A percentile compares a stretch with the other conserved stretches of the same genome.
phyloP scores from a whole-genome alignment of 2,888 invertebrate species.

The Diachrysia chrysitis region DNA sequence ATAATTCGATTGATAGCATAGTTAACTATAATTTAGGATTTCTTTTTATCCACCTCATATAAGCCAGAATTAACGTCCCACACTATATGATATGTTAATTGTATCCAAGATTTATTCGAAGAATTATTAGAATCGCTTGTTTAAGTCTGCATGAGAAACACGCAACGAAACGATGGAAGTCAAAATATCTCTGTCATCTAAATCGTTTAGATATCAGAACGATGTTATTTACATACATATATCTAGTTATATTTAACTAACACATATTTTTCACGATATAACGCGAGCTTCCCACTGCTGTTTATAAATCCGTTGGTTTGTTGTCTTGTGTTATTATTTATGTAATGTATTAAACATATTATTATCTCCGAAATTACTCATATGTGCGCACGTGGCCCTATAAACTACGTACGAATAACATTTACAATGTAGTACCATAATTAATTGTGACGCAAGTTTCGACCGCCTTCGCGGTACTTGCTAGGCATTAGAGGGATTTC shows the following conservation, averaged over 20 bases:
- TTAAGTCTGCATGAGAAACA: slow-evolving; percentile 39
- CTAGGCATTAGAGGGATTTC: slow-evolving; percentile 42
- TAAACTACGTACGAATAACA: slow-evolving; percentile 55
- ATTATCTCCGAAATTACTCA: slow-evolving; percentile 38
- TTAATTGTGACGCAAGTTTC: slow-evolving; percentile 54
- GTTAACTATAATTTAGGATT: neutral
- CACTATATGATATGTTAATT: slow-evolving; percentile 26
- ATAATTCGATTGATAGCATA: neutral
- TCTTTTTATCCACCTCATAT: neutral
- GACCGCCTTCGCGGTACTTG: slow-evolving; percentile 24
- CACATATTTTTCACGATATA: slow-evolving; percentile 29
- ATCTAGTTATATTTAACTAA: slow-evolving; percentile 35
- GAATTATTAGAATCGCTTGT: slow-evolving; percentile 33
- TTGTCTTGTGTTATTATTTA: slow-evolving; percentile 36
- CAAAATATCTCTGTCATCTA: slow-evolving; percentile 52
- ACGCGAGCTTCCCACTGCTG: slow-evolving; percentile 17
- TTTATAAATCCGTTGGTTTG: slow-evolving; percentile 16
- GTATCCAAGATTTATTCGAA: slow-evolving; percentile 10
- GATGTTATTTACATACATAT: slow-evolving; percentile 15
- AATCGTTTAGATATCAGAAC: slow-evolving; percentile 41
- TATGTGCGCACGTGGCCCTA: slow-evolving; percentile 52
- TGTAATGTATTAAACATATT: slow-evolving; percentile 22
- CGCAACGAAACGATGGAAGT: slow-evolving; percentile 23
- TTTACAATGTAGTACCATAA: slow-evolving; percentile 53
- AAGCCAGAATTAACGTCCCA: slow-evolving; percentile 1